Evolutionary conservation across 2,113 vertebrate species (phyloP).

Genomic region (Enhydra lutris): DNA sequence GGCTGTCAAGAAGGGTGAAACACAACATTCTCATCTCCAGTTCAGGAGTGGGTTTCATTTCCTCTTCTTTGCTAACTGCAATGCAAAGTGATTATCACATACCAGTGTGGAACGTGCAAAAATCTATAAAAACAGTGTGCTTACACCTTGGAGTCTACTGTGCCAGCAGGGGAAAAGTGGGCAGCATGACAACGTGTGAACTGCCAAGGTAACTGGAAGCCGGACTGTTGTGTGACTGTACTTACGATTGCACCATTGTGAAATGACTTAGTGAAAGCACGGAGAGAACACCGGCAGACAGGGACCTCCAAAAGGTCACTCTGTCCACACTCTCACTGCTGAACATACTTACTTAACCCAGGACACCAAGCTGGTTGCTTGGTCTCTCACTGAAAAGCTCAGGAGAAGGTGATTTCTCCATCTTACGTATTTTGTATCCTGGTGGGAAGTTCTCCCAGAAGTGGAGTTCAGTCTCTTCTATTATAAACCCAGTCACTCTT

Average conservation of each 20-base stretch:
- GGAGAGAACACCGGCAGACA: neutral
- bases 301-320: neutral
- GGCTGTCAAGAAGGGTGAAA: constrained; percentile 54
- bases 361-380: neutral
- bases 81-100: constrained; percentile 48
- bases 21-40: constrained; percentile 6
- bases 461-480: neutral
- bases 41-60: constrained; percentile 38
- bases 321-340: neutral
- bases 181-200: neutral
- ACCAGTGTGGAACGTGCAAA: neutral
- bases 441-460: neutral
- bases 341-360: neutral
- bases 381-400: neutral
- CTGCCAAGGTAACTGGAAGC: constrained; percentile 18
- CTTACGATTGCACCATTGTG: neutral
- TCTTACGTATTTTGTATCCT: neutral
- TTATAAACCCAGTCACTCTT: neutral
- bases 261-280: neutral
- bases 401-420: neutral
- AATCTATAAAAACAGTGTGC: constrained; percentile 30
- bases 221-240: neutral
- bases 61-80: constrained; percentile 24
- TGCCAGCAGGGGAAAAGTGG: neutral
- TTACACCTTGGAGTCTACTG: constrained; percentile 34